A percentile compares a stretch with the other conserved stretches of the same genome.
Evolutionary conservation across 2,797 vertebrate genomes (phyloP).

Genomic region (Discoglossus pictus): DNA sequence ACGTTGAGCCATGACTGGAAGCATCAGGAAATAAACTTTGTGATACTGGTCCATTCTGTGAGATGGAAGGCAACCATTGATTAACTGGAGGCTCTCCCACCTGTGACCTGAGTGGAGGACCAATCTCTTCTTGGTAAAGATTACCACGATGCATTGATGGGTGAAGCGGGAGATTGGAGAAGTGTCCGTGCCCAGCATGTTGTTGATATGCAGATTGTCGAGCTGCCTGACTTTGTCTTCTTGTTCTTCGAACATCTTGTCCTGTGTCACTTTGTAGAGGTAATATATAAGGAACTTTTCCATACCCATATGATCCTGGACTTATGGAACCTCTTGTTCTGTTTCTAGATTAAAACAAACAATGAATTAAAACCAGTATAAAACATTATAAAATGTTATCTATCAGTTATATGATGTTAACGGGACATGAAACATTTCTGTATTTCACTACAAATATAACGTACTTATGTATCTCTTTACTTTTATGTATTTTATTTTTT

Average conservation of each 20-base stretch:
- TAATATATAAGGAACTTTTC: slow-evolving; percentile 79
- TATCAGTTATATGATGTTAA: no score
- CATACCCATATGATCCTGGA: slow-evolving; percentile 88
- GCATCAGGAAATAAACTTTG: slow-evolving; percentile 59
- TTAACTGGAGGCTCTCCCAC: slow-evolving; percentile 72
- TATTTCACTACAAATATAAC: no score
- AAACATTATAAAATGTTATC: not conserved
- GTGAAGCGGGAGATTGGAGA: slow-evolving; percentile 53
- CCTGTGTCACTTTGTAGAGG: slow-evolving; percentile 76
- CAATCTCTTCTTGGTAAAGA: slow-evolving; percentile 57
- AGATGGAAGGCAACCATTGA: slow-evolving; percentile 61
- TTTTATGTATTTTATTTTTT: no score
- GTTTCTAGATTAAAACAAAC: slow-evolving; percentile 62
- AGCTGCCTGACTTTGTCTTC: slow-evolving; percentile 70
- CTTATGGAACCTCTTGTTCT: slow-evolving; percentile 73
- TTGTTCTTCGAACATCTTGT: slow-evolving; percentile 62
- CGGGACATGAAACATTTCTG: no score
- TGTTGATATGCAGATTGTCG: slow-evolving; percentile 50
- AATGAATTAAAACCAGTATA: slow-evolving; percentile 16
- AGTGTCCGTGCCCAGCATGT: slow-evolving; percentile 12
- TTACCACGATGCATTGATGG: slow-evolving; percentile 53
- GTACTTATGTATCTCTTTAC: no score
- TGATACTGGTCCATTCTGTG: slow-evolving; percentile 59
- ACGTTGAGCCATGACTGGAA: slow-evolving; percentile 49
- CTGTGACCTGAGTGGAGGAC: slow-evolving; percentile 55